phyloP scores from a whole-genome alignment of 2,797 vertebrate species.

The Aeoliscus strigatus region DNA sequence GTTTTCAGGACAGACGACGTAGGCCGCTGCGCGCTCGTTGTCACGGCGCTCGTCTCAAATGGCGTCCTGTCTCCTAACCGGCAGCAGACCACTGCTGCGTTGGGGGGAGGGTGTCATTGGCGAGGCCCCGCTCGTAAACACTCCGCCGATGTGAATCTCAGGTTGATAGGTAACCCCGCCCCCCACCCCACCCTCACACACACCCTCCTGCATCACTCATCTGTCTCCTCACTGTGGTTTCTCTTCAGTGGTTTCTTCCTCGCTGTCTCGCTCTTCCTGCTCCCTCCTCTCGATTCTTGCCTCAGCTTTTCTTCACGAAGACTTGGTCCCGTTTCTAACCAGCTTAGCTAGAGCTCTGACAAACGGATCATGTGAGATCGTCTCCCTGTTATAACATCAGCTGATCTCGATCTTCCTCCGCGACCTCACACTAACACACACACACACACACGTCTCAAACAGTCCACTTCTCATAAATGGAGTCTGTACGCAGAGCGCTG shows the following conservation, averaged over 20 bases:
- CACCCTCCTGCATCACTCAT: constrained; percentile 43
- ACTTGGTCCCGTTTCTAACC: too few species aligned
- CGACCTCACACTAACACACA: constrained; percentile 19
- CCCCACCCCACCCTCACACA: constrained; percentile 16
- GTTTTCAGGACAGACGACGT: constrained; percentile 77
- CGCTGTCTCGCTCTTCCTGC: constrained; percentile 30
- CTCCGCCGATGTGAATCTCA: constrained; percentile 64
- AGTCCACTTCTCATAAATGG: constrained; percentile 46
- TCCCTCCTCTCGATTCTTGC: constrained; percentile 23
- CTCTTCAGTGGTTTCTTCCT: constrained; percentile 34
- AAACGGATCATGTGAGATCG: constrained; percentile 20
- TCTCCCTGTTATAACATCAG: too few species aligned
- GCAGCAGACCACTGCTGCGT: constrained; percentile 52
- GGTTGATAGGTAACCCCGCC: constrained; percentile 72
- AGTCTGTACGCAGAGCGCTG: constrained; percentile 33
- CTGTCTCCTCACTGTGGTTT: constrained; percentile 46
- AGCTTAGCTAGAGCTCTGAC: constrained; percentile 30
- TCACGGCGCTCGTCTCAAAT: constrained; percentile 62
- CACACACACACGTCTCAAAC: constrained; percentile 22
- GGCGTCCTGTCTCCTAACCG: constrained; percentile 60
- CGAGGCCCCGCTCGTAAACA: constrained; percentile 56
- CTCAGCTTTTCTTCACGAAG: too few species aligned
- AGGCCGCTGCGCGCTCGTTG: constrained; percentile 65
- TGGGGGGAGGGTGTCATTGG: constrained; percentile 54
- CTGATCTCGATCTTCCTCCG: constrained; percentile 21